These are phyloP conservation scores for Lindbergichthys nudifrons DNA, from an alignment of 2,797 vertebrate genomes.

Conservation along the genomic window DNA sequence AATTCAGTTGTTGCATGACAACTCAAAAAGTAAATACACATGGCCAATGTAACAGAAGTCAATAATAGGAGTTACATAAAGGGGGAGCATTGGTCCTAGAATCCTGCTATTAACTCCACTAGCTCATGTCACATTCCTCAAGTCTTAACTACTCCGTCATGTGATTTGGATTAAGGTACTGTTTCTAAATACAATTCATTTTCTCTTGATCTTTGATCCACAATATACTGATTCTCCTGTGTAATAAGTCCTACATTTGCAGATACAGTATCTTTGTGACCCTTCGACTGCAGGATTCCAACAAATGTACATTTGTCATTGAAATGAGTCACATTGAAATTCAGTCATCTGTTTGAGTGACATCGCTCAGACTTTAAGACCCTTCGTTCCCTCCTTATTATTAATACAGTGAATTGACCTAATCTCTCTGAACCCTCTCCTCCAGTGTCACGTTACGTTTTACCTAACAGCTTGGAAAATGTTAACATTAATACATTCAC, in stretches of 20 bases:
- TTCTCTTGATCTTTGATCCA: slow-evolving; percentile 19
- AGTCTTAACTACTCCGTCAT: slow-evolving; percentile 45
- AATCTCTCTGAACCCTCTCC: slow-evolving; percentile 12
- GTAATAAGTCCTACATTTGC: not conserved
- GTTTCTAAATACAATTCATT: slow-evolving; percentile 22
- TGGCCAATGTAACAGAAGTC: too few species aligned
- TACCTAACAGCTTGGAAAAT: not conserved
- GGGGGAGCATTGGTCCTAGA: not conserved
- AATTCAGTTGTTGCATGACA: too few species aligned
- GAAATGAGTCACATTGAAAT: slow-evolving; percentile 5
- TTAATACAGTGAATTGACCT: not conserved
- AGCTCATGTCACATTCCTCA: slow-evolving; percentile 58
- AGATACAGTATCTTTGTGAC: not conserved
- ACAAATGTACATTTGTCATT: not conserved
- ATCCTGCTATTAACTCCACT: not conserved
- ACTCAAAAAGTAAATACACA: too few species aligned
- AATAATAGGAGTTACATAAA: too few species aligned
- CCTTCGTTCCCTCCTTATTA: slow-evolving; percentile 4
- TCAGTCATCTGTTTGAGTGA: slow-evolving; percentile 15
- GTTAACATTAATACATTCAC: not conserved
- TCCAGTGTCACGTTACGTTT: slow-evolving; percentile 9
- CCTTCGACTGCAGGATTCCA: not conserved
- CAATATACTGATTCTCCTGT: not conserved
- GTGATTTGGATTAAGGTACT: slow-evolving; percentile 67
- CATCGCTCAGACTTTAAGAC: slow-evolving; percentile 10